These are phyloP conservation scores for Benitochromis conjunctus DNA, from an alignment of 2,113 vertebrate species.

Conservation along the genomic window DNA sequence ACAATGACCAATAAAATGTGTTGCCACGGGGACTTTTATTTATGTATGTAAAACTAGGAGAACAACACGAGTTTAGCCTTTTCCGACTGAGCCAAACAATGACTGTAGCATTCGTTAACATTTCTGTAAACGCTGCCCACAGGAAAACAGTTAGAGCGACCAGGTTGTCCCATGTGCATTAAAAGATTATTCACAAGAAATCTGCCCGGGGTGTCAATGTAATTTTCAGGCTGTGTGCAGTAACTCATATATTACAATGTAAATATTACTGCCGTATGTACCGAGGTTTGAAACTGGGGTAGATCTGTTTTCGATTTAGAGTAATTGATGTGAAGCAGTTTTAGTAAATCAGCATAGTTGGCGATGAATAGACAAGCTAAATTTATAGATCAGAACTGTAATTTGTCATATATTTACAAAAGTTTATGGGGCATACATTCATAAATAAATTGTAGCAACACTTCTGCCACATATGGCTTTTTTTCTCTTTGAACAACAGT, in stretches of 20 bases:
- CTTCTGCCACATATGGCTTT: slow-evolving; percentile 7
- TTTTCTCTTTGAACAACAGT: not conserved
- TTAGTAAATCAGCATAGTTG: slow-evolving; percentile 3
- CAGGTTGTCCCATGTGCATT: slow-evolving; percentile 6
- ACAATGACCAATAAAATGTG: slow-evolving; percentile 56
- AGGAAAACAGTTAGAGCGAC: slow-evolving; percentile 16
- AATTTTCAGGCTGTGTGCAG: slow-evolving; percentile 13
- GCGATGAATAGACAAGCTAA: slow-evolving; percentile 20
- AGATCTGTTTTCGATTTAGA: slow-evolving; percentile 46
- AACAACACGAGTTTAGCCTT: slow-evolving; percentile 32
- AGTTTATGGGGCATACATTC: slow-evolving; percentile 21
- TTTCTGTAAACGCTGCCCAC: slow-evolving; percentile 20
- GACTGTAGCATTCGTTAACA: slow-evolving; percentile 30
- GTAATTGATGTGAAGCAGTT: slow-evolving; percentile 25
- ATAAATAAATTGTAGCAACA: slow-evolving; percentile 9
- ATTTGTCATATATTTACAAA: slow-evolving; percentile 4
- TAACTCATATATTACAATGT: slow-evolving; percentile 37
- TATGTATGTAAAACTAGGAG: not conserved
- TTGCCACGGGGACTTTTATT: slow-evolving; percentile 26
- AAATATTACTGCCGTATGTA: slow-evolving; percentile 27
- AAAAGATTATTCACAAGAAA: slow-evolving; percentile 41
- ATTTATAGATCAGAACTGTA: slow-evolving; percentile 24
- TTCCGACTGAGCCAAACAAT: slow-evolving; percentile 9
- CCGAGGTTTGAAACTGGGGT: not conserved
- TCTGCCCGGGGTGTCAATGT: slow-evolving; percentile 20